Evolutionary conservation across 2,113 vertebrate species (phyloP).

Genomic region (Melierax canorus): DNA sequence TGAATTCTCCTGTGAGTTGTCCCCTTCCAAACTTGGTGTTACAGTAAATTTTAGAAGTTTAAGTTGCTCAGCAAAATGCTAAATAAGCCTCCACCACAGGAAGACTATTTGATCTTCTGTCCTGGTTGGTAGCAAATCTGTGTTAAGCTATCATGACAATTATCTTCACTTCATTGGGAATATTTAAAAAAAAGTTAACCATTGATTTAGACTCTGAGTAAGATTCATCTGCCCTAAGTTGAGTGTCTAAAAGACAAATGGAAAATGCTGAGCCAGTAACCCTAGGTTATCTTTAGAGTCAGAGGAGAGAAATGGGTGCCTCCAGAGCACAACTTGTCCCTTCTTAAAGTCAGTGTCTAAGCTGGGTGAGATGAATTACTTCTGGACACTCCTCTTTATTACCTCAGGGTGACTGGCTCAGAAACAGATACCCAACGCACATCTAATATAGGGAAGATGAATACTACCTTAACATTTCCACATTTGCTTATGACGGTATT

Average conservation of each 20-base stretch:
- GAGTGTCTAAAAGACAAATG: neutral
- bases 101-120: neutral
- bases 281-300: neutral
- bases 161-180: neutral
- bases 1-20: neutral
- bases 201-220: neutral
- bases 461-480: neutral
- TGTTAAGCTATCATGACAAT: neutral
- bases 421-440: neutral
- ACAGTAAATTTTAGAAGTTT: neutral
- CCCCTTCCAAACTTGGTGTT: neutral
- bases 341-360: neutral
- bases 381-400: neutral
- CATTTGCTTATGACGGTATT: neutral
- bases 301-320: neutral
- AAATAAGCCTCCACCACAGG: neutral
- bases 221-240: neutral
- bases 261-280: neutral
- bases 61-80: neutral
- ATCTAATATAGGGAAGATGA: neutral
- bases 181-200: neutral
- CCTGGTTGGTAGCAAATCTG: neutral
- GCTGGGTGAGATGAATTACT: neutral
- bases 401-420: neutral
- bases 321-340: neutral